Base-by-base conservation (phyloP, 2,797 vertebrate species). In the Adrianichthys oophorus region DNA sequence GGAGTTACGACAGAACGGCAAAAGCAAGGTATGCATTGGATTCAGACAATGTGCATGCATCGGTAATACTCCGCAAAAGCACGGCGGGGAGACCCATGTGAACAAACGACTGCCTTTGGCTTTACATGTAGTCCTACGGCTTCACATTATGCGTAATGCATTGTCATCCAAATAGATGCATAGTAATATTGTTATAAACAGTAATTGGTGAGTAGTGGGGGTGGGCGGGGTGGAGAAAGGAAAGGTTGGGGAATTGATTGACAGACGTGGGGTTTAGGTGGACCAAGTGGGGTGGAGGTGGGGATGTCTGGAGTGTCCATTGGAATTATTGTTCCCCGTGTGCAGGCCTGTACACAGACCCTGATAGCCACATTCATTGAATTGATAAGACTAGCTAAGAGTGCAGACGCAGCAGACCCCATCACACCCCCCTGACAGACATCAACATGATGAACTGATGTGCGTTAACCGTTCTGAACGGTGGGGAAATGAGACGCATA, bases 1-100 rank as follows among this genome's bases (percentile, higher is more conserved):
- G 92, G 92, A 92, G 90, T 91, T 93, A 93, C 91, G 92, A 93
- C 88, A 89, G 92, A 86, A 92, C 92, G 85, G 91, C 92, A 56
- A 93, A 93, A 91, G 92, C 92, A 87, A 93, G 92, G 92, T 93
- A 90, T 89, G 83, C 74, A 74, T 73, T 51, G 72, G 78, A 73
- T 77, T 53, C 54, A 83, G 82, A 87, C 87, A 89, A 86, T 85
- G 86, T 89, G 89, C 83, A 81, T 64, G 84, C 80, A 85, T 82
- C 76, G 67, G 45, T 74, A 68, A 56, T 19, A 60, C 74, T 79
- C 62, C 69, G 78, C 79, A 62, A 68, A 68, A 63, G 57, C 80
- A 76, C 72, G 62, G 43, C 63, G 78, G 70, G 6, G 29, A 10
- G 78, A 65, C 70, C 78, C 75, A 74, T 85, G 87, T 86, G 87